phyloP scores from a whole-genome alignment of 2,113 vertebrate species.

The Prochilodus magdalenae region DNA sequence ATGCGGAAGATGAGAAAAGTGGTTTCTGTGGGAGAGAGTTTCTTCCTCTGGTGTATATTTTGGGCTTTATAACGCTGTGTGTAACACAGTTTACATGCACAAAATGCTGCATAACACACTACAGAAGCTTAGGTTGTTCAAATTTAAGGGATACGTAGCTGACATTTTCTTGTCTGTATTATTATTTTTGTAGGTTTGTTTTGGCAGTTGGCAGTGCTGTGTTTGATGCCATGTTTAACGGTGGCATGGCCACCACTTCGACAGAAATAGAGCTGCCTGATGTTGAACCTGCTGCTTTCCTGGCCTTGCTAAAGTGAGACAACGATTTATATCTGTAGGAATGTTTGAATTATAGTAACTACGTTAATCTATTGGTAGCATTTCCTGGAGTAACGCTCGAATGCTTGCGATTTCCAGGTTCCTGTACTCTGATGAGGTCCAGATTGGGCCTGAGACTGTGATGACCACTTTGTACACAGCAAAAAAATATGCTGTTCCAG shows the following conservation, averaged over 20 bases:
- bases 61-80: no score
- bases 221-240: conserved; percentile 98
- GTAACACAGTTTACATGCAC: no score
- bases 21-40: no score
- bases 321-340: neutral
- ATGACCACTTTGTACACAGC: conserved; percentile 98
- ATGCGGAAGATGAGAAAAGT: no score
- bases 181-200: conserved; percentile 83
- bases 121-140: no score
- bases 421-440: conserved; percentile 97
- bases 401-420: conserved; percentile 77
- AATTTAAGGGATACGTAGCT: neutral
- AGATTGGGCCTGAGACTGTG: conserved; percentile 96
- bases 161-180: neutral
- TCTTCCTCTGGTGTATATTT: no score
- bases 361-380: neutral
- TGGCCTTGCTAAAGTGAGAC: conserved; percentile 92
- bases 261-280: conserved; percentile 96
- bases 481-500: conserved; percentile 96
- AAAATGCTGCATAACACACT: no score
- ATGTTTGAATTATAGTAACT: neutral
- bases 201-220: conserved; percentile 94
- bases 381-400: neutral
- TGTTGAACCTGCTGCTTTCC: conserved; percentile 94
- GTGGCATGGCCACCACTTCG: conserved; percentile 96